A percentile compares a stretch with the other conserved stretches of the same genome.
These are phyloP conservation scores for Euthynnus affinis DNA, from an alignment of 2,797 vertebrate species.

Conservation along the genomic window DNA sequence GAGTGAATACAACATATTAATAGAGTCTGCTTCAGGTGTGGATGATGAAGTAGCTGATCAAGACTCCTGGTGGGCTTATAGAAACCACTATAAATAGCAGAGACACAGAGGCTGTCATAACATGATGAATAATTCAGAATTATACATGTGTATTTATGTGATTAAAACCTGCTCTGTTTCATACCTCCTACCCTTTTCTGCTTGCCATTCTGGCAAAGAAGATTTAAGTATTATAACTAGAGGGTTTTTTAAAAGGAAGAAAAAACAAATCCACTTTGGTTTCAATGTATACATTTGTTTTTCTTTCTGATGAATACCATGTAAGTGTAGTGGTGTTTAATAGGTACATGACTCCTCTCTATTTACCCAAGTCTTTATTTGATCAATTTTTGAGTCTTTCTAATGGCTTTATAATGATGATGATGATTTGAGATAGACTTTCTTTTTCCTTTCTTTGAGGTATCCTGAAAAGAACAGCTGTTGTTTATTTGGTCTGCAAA, in stretches of 20 bases:
- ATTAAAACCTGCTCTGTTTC: constrained; percentile 46
- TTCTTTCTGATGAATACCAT: constrained; percentile 1
- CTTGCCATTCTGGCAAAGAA: constrained; percentile 28
- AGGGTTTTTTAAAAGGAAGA: background rate
- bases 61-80: constrained; percentile 30
- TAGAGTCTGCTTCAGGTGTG: constrained; percentile 27
- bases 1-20: background rate
- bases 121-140: constrained; percentile 49
- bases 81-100: constrained; percentile 30
- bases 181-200: constrained; percentile 34
- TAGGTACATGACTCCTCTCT: background rate
- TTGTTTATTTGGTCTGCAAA: background rate
- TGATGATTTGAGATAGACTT: background rate
- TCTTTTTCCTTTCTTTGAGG: background rate
- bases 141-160: constrained; percentile 36
- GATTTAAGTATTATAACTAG: constrained; percentile 14
- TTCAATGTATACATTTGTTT: background rate
- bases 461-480: background rate
- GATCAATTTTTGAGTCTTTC: background rate
- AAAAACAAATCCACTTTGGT: background rate
- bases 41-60: constrained; percentile 30
- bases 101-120: constrained; percentile 47
- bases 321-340: background rate
- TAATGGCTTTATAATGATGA: background rate
- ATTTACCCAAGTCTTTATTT: background rate